Percentiles rank a stretch among this genome's conserved stretches.
phyloP scores from a whole-genome alignment of 2,797 vertebrate species.

The Phylloscopus collybita region DNA sequence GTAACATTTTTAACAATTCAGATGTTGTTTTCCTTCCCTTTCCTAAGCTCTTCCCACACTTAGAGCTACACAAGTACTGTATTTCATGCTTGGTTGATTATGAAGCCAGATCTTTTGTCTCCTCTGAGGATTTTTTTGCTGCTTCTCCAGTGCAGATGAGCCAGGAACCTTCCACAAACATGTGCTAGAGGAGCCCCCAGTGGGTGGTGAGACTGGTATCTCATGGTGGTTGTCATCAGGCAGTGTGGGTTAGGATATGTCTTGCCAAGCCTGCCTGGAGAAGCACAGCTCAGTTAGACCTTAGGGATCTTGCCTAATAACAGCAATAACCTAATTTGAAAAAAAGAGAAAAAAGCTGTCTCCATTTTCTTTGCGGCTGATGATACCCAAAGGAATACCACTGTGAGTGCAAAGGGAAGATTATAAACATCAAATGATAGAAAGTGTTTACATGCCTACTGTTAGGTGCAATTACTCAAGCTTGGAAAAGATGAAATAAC shows the following conservation, averaged over 20 bases:
- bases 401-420: neutral
- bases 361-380: neutral
- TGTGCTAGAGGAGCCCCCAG: neutral
- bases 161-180: neutral
- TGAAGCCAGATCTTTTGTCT: neutral
- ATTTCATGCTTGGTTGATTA: neutral
- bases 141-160: neutral
- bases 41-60: conserved; percentile 12
- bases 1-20: conserved; percentile 12
- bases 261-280: conserved; percentile 17
- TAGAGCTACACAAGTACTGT: neutral
- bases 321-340: neutral
- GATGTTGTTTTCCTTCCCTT: neutral
- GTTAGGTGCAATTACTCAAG: neutral
- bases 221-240: neutral
- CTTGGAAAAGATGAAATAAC: neutral
- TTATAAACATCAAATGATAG: neutral
- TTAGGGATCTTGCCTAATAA: neutral
- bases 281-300: neutral
- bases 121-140: neutral
- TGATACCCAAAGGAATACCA: neutral
- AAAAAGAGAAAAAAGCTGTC: neutral
- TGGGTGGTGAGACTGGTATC: neutral
- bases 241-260: neutral
- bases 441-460: neutral